Percentiles rank a stretch among this genome's conserved stretches.
These are phyloP conservation scores for Pandemis heparana DNA, from an alignment of 2,888 invertebrate species.

Conservation along the genomic window DNA sequence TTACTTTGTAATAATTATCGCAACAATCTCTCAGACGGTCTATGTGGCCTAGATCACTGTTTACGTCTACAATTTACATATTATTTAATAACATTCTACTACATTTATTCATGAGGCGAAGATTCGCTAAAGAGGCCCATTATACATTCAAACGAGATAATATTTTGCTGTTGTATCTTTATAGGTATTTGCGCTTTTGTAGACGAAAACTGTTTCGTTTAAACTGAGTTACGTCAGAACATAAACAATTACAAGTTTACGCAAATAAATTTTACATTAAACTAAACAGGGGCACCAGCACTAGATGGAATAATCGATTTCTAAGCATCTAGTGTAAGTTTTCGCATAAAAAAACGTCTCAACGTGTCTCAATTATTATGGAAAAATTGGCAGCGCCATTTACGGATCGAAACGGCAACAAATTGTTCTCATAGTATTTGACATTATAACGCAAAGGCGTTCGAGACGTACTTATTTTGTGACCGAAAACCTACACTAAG, in stretches of 20 bases:
- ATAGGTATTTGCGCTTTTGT: background rate
- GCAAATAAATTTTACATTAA: background rate
- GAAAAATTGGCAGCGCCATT: no score
- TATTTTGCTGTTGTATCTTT: constrained; percentile 26
- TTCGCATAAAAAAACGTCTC: no score
- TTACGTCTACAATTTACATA: constrained; percentile 25
- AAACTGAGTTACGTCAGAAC: constrained; percentile 14
- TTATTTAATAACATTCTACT: constrained; percentile 29
- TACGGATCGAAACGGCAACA: no score
- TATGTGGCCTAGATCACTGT: constrained; percentile 4
- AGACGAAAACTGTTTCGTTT: background rate
- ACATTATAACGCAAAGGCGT: no score
- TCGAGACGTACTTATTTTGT: no score
- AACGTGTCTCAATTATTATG: no score
- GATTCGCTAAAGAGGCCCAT: constrained; percentile 32
- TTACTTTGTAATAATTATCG: background rate
- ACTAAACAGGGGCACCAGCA: no score
- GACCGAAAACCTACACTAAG: no score
- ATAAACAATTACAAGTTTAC: background rate
- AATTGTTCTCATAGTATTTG: no score
- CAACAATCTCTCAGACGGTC: background rate
- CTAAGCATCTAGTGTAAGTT: no score
- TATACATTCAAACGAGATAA: constrained; percentile 37
- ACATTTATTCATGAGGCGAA: constrained; percentile 37
- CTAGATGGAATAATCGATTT: no score